Evolutionary conservation across 2,113 vertebrate species (phyloP).

Genomic region (Ictalurus punctatus): DNA sequence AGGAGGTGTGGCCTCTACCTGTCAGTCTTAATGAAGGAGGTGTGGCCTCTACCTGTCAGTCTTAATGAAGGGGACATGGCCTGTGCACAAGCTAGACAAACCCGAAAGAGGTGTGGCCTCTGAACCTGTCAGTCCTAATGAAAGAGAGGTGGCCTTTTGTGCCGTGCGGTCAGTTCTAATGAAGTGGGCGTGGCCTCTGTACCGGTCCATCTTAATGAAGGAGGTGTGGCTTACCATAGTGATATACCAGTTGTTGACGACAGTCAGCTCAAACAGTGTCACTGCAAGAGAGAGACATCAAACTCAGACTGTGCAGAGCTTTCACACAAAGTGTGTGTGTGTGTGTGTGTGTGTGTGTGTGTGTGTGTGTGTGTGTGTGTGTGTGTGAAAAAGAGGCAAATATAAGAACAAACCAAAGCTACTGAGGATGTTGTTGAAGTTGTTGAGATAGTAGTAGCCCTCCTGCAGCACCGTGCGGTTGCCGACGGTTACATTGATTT

Average conservation of each 20-base stretch:
- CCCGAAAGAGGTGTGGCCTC: background rate
- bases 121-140: background rate
- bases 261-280: constrained; percentile 94
- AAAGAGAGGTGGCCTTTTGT: background rate
- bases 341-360: background rate
- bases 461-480: constrained; percentile 85
- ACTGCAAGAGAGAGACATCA: constrained; percentile 72
- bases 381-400: constrained; percentile 30
- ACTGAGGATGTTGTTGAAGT: constrained; percentile 96
- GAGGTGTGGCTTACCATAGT: constrained; percentile 85
- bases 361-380: constrained; percentile 2
- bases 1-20: background rate
- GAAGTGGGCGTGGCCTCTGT: too few species aligned
- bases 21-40: background rate
- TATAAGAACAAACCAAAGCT: constrained; percentile 83
- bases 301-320: background rate
- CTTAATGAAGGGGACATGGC: background rate
- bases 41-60: background rate
- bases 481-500: constrained; percentile 80
- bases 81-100: too few species aligned
- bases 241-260: constrained; percentile 99
- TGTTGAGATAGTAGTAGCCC: constrained; percentile 98
- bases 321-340: background rate
- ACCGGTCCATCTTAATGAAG: background rate
- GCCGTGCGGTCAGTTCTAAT: too few species aligned